These are phyloP conservation scores for Sipha flava DNA, from an alignment of 1,140 invertebrate species.

Conservation along the genomic window DNA sequence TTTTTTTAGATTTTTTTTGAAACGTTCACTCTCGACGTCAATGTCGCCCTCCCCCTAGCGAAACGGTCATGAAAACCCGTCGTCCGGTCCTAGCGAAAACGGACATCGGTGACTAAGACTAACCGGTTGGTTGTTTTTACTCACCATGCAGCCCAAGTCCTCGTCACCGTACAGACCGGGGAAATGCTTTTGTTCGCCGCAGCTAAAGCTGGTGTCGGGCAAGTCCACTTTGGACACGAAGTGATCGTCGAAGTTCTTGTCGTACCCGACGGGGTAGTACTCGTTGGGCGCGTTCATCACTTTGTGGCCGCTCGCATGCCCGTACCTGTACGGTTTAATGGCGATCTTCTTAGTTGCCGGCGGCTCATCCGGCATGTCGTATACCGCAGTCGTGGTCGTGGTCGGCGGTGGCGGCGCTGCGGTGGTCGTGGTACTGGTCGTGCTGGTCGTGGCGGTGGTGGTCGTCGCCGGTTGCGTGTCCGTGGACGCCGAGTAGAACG, in stretches of 20 bases:
- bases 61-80: too few relatives aligned
- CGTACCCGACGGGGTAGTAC: slow-evolving; percentile 76
- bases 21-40: too few relatives aligned
- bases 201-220: slow-evolving; percentile 77
- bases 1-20: too few relatives aligned
- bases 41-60: too few relatives aligned
- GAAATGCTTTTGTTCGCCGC: slow-evolving; percentile 80
- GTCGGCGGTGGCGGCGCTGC: slow-evolving; percentile 39
- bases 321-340: slow-evolving; percentile 33
- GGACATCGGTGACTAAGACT: too few relatives aligned
- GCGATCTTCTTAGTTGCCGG: slow-evolving; percentile 38
- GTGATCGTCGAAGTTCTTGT: slow-evolving; percentile 79
- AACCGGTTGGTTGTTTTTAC: too few relatives aligned
- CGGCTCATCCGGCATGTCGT: slow-evolving; percentile 37
- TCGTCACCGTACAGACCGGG: slow-evolving; percentile 82
- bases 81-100: too few relatives aligned
- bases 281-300: slow-evolving; percentile 82
- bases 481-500: neutral
- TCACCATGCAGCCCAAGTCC: slow-evolving; percentile 84
- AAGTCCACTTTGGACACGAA: slow-evolving; percentile 73
- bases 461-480: slow-evolving; percentile 43
- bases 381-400: neutral
- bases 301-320: slow-evolving; percentile 49
- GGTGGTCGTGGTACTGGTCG: slow-evolving; percentile 34
- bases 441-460: slow-evolving; percentile 41